Percentiles rank a stretch among this genome's conserved stretches.
These are phyloP conservation scores for Watsonalla cultraria DNA, from an alignment of 2,888 invertebrate species.

Conservation along the genomic window DNA sequence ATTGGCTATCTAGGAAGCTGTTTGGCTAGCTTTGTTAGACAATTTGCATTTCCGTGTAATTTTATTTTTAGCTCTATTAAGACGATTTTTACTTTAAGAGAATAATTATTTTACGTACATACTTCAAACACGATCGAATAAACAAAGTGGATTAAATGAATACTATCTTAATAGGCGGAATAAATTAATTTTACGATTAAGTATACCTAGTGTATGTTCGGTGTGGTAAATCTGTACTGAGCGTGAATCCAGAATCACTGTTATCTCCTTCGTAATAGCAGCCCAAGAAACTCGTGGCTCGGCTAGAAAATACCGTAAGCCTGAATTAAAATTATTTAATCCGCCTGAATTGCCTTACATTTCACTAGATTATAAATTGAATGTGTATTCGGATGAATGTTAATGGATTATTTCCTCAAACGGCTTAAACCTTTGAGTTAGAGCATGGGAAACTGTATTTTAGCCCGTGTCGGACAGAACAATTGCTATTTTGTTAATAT, in stretches of 20 bases:
- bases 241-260: not conserved
- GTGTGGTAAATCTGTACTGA: not conserved
- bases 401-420: slow-evolving; percentile 65
- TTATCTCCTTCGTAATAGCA: not conserved
- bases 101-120: no score
- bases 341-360: slow-evolving; percentile 45
- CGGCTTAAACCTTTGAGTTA: slow-evolving; percentile 30
- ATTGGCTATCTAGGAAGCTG: not conserved
- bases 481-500: slow-evolving; percentile 49
- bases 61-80: no score
- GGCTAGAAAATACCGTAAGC: not conserved
- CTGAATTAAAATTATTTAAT: slow-evolving; percentile 40
- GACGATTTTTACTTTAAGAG: no score
- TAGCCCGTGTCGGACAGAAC: slow-evolving; percentile 44
- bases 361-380: slow-evolving; percentile 34
- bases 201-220: not conserved
- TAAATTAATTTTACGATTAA: not conserved
- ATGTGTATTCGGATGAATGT: slow-evolving; percentile 57
- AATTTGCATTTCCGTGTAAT: no score
- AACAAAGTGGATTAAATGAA: not conserved
- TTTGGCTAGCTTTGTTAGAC: not conserved
- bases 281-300: not conserved
- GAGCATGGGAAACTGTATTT: slow-evolving; percentile 42
- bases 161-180: not conserved
- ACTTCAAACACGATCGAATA: not conserved